Conservation (phyloP, 2,888 invertebrate species). For the Holacanthella duospinosa region DNA sequence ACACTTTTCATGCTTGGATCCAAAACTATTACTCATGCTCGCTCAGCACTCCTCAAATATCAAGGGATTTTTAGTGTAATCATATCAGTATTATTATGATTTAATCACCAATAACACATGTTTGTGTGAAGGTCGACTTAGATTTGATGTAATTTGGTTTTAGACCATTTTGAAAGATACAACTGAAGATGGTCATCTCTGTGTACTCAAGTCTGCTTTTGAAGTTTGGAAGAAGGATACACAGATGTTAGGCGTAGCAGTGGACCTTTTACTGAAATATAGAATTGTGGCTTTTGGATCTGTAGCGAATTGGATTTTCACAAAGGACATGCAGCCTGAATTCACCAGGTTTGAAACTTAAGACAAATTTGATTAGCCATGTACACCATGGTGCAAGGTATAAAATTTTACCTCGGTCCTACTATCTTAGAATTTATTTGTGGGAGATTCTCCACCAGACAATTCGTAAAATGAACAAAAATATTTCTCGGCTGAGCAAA, state of each 20-base stretch:
- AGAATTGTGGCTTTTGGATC: constrained; percentile 94
- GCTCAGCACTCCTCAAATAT: constrained; percentile 96
- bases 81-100: too few species aligned
- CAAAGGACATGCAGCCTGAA: constrained; percentile 79
- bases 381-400: too few species aligned
- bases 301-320: constrained; percentile 96
- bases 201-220: constrained; percentile 80
- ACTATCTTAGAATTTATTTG: constrained; percentile 57
- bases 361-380: too few species aligned
- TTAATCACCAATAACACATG: constrained; percentile 3
- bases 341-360: constrained; percentile 75
- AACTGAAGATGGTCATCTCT: constrained; percentile 83
- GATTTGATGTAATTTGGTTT: constrained; percentile 42
- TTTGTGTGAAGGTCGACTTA: constrained; percentile 40
- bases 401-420: too few species aligned
- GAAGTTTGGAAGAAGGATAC: constrained; percentile 73
- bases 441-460: constrained; percentile 96
- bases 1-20: constrained; percentile 84
- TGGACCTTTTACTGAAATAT: constrained; percentile 94
- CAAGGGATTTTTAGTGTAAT: constrained; percentile 81
- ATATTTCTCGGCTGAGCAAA: constrained; percentile 64
- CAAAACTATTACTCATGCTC: constrained; percentile 96
- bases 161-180: constrained; percentile 73
- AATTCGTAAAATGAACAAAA: constrained; percentile 92
- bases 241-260: constrained; percentile 90